A percentile compares a stretch with the other conserved stretches of the same genome.
Conservation (phyloP, 2,888 invertebrate species). For the Argyresthia goedartella region DNA sequence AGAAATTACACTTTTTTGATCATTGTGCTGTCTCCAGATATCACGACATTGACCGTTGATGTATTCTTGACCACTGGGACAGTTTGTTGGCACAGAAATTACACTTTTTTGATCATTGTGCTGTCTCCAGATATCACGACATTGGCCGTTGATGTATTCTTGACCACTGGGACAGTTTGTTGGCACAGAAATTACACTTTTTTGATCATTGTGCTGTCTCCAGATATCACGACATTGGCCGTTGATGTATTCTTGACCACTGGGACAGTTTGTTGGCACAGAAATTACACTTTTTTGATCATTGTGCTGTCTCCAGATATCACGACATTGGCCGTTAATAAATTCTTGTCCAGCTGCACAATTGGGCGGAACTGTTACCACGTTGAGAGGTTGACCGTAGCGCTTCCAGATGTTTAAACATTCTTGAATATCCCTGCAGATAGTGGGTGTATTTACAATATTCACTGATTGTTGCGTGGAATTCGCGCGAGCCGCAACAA, state of each 20-base stretch:
- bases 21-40: slow-evolving; percentile 10
- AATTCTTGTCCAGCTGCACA: slow-evolving; percentile 20
- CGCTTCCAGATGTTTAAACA: slow-evolving; percentile 16
- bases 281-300: slow-evolving; percentile 12
- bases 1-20: slow-evolving; percentile 11
- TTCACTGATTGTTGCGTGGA: too few relatives aligned
- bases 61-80: slow-evolving; percentile 14
- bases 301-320: slow-evolving; percentile 1
- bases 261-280: slow-evolving; percentile 17
- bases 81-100: slow-evolving; percentile 15
- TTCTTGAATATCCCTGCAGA: neutral
- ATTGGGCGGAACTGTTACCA: slow-evolving; percentile 24
- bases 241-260: slow-evolving; percentile 14
- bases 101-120: neutral
- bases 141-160: neutral
- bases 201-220: neutral
- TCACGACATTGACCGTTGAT: slow-evolving; percentile 18
- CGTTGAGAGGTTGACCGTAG: slow-evolving; percentile 12
- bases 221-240: slow-evolving; percentile 16
- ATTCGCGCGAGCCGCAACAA: too few relatives aligned
- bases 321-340: slow-evolving; percentile 19
- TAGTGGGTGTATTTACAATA: too few relatives aligned
- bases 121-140: slow-evolving; percentile 7
- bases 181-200: slow-evolving; percentile 10
- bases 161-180: slow-evolving; percentile 14